Base-by-base conservation (phyloP, 2,797 vertebrate genomes). In the Gymnopithys bicolor region DNA sequence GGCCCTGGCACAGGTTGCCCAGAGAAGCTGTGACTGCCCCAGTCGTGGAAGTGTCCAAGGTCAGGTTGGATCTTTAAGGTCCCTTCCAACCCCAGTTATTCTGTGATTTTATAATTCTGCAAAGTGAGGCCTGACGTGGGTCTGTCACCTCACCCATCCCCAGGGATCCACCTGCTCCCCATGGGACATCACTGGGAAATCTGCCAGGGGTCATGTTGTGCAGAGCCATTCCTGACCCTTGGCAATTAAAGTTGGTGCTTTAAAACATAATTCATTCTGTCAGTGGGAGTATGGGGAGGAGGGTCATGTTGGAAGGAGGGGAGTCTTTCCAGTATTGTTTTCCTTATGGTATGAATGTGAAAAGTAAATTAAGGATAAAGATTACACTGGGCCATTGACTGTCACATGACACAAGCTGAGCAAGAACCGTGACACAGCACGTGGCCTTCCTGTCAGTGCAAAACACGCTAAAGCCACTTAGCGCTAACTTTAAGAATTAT, bases 161-260 rank as follows among this genome's bases (percentile, higher is more conserved):
- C 55, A 48, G 37, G 25, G 76, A 45, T 24, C 13, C 45, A 10
- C 5, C 2, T 32, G 56, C 30, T 39, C 6, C 3, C 55, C 13
- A 0, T 0, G 49, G 59, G 4, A 23, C 27, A 28, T 7, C 68
- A 3, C 63, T 49, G n/a, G 51, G 25, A 85, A 32, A 45, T 41
- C 33, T 32, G 51, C 11, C 41, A 58, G 33, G 6, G 17, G 10
- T 56, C 41, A 41, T 0, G 0, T 4, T 11, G 13, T 2, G 13
- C 7, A 73, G 58, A 75, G 35, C 37, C 37, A 17, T 2, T 58
- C 41, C 67, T 66, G 63, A 75, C 3, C 28, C 43, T 2, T 32
- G 41, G 59, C 52, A 68, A 19, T 9, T 23, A 27, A 18, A 81
- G 49, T 46, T 43, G 70, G 16, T 48, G 64, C 73, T 82, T 19